Evolutionary conservation across 2,888 invertebrate species (phyloP), one percentile per base, ranked within the genome.

Genomic region (Epicampocera succincta): DNA sequence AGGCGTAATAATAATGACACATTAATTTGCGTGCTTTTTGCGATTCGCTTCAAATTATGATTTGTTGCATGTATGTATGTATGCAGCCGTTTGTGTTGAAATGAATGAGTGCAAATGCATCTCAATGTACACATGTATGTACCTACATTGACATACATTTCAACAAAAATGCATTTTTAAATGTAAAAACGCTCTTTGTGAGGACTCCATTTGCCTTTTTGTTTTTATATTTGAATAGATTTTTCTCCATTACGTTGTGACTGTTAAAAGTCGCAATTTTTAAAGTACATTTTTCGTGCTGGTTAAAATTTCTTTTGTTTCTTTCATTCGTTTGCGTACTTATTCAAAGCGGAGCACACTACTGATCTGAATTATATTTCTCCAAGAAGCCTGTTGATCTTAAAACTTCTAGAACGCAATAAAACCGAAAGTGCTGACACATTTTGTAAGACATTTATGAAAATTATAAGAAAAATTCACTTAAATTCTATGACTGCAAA

Each of bases 81-180:
- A 25, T 46, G 33, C 9, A 33, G 8, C 9, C 33, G 33, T 33
- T 15, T 65, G 48, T 52, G 25, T 52, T 6, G 5, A 9, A 33
- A 33, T 44, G 50, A 25, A 48, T 42, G 33, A 29, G 40, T 56
- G 42, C 38, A 48, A 48, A 46, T 52, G 42, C 21, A 68, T 44
- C 17, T 48, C 52, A 40, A 44, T 40, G 54, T 48, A n/a, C n/a
- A n/a, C n/a, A n/a, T n/a, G n/a, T n/a, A n/a, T n/a, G n/a, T n/a
- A n/a, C n/a, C n/a, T n/a, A 21, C 56, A 38, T 68, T 77, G 72
- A 69, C 81, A 81, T 63, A 77, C 69, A 73, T 73, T 25, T 73
- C 15, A 54, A 44, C 38, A 63, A 50, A 77, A 68, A 44, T 54
- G 42, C 54, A 19, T 61, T 50, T 68, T 54, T 56, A 44, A 42